Percentiles rank a stretch among this genome's conserved stretches.
These are phyloP conservation scores for Bombus confusus DNA, from an alignment of 1,140 invertebrate genomes.

Conservation along the genomic window DNA sequence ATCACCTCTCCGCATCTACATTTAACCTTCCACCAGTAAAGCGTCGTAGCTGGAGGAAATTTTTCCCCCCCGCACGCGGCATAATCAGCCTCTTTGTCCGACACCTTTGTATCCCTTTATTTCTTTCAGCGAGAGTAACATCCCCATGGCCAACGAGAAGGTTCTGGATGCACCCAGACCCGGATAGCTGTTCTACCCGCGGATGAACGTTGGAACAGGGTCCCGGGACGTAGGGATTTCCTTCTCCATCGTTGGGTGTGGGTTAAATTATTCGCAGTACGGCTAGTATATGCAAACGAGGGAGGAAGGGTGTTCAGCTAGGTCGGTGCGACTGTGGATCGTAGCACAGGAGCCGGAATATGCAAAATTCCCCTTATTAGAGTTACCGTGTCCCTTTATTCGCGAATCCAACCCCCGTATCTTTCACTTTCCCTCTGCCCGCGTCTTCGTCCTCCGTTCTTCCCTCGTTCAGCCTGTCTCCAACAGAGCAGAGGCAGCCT, in stretches of 20 bases:
- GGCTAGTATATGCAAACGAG: conserved; percentile 80
- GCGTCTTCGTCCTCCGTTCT: conserved; percentile 28
- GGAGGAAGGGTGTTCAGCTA: conserved; percentile 57
- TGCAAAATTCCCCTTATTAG: conserved; percentile 81
- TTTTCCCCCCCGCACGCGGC: not conserved
- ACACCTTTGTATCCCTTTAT: conserved; percentile 39
- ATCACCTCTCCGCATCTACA: not conserved
- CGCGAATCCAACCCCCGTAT: not conserved
- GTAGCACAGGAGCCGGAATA: conserved; percentile 71
- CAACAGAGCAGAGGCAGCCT: not conserved
- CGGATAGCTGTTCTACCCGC: not conserved
- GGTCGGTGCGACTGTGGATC: conserved; percentile 61
- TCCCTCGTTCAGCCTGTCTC: conserved; percentile 16
- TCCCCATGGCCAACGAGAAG: not conserved
- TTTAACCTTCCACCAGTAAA: not conserved
- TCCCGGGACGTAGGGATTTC: conserved; percentile 64
- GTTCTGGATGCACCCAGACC: not conserved
- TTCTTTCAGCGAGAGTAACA: conserved; percentile 15
- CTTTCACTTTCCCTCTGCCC: conserved; percentile 9
- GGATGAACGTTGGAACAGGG: conserved; percentile 24
- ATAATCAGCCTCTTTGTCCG: conserved; percentile 44
- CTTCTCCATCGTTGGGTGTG: conserved; percentile 53
- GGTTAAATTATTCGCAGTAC: conserved; percentile 79
- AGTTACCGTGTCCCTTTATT: conserved; percentile 69
- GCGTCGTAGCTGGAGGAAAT: not conserved